Evolutionary conservation across 2,797 vertebrate species (phyloP).

Genomic region (Xiphophorus birchmanni): DNA sequence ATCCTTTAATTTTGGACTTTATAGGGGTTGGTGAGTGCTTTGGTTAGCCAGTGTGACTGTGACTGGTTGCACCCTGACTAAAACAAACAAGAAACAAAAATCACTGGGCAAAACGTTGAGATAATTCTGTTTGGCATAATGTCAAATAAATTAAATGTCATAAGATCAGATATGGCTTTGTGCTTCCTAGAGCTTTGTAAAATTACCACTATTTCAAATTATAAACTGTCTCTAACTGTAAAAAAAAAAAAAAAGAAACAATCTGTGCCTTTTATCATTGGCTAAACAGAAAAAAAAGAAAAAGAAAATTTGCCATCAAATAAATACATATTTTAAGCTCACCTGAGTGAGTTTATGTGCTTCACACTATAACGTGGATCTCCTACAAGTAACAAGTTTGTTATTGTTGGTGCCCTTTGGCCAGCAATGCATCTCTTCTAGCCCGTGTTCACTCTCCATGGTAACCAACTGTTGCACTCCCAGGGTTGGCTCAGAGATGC

Average conservation of each 20-base stretch:
- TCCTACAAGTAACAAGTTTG: neutral
- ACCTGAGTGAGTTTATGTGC: neutral
- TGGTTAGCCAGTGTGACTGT: neutral
- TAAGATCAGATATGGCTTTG: neutral
- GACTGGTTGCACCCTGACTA: neutral
- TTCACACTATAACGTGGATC: neutral
- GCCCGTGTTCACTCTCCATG: neutral
- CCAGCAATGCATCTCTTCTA: neutral
- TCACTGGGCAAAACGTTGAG: neutral
- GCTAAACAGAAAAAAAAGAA: neutral
- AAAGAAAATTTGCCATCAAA: neutral
- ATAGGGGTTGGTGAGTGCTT: neutral
- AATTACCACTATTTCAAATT: neutral
- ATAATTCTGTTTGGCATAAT: neutral
- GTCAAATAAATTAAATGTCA: neutral
- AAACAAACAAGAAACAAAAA: neutral
- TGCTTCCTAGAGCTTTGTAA: neutral
- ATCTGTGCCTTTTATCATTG: neutral
- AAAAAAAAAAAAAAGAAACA: neutral
- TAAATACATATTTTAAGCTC: neutral
- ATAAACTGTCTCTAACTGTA: neutral
- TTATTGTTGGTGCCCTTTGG: neutral
- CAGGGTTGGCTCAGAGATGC: neutral
- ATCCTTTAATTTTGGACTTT: neutral
- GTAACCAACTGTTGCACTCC: neutral